Evolutionary conservation across 2,113 vertebrate species (phyloP).

Genomic region (Elanoides forficatus): DNA sequence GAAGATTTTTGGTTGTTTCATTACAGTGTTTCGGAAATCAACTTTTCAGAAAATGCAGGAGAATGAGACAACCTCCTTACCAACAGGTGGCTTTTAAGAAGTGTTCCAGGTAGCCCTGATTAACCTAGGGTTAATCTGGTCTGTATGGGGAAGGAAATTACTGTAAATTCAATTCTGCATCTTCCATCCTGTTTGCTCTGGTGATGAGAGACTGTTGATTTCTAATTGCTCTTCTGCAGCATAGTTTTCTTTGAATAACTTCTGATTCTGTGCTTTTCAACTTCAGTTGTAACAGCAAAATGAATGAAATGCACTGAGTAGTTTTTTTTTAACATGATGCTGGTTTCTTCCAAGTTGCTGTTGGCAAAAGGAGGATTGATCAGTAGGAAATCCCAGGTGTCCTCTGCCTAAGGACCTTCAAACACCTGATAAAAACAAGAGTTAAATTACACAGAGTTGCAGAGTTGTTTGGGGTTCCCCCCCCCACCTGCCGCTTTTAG

Average conservation of each 20-base stretch:
- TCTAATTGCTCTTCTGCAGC: not conserved
- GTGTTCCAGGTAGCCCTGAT: not conserved
- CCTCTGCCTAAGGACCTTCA: not conserved
- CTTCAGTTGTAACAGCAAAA: not conserved
- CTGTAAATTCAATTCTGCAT: not conserved
- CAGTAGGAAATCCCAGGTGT: not conserved
- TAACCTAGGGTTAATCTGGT: not conserved
- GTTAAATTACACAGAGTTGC: not conserved
- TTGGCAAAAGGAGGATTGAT: not conserved
- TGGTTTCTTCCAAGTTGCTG: not conserved
- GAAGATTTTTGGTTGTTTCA: constrained; percentile 24
- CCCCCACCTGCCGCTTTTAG: not conserved
- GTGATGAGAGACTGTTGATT: not conserved
- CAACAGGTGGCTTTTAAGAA: not conserved
- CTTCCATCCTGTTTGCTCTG: not conserved
- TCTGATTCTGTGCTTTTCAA: not conserved
- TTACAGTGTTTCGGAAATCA: not conserved
- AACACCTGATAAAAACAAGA: not conserved
- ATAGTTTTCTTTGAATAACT: not conserved
- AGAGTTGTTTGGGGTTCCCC: not conserved
- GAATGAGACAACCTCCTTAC: not conserved
- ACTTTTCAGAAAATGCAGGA: not conserved
- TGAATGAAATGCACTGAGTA: not conserved
- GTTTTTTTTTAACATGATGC: not conserved
- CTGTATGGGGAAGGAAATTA: not conserved